These are phyloP conservation scores for Tiliacea citrago DNA, from an alignment of 2,888 invertebrate genomes.

Conservation along the genomic window DNA sequence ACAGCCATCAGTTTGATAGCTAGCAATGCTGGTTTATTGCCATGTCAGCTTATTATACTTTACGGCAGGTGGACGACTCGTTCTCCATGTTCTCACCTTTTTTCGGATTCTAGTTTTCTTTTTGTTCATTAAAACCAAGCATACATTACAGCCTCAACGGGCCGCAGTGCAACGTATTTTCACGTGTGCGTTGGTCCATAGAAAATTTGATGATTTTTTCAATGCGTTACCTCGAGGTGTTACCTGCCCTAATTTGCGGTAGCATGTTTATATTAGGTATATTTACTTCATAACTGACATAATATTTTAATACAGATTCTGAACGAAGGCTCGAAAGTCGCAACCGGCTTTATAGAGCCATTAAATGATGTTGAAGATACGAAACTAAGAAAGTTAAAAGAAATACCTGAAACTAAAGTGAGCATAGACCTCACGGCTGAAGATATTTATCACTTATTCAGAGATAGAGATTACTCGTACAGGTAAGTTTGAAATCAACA, in stretches of 20 bases:
- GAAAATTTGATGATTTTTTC: not conserved
- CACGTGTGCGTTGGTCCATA: not conserved
- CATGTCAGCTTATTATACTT: not conserved
- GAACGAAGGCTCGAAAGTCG: constrained; percentile 32
- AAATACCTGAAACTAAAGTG: constrained; percentile 9
- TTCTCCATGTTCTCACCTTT: not conserved
- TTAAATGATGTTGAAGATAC: not conserved
- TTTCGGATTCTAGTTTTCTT: not conserved
- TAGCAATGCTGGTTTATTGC: too few relatives aligned
- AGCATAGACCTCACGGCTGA: constrained; percentile 38
- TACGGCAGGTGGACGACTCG: not conserved
- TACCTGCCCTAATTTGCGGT: too few relatives aligned
- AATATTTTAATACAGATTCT: constrained; percentile 25
- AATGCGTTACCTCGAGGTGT: not conserved
- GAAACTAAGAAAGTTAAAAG: accelerated
- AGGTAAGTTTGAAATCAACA: constrained; percentile 29
- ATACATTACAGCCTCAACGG: not conserved
- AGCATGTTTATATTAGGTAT: not conserved
- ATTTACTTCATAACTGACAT: not conserved
- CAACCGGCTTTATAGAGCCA: constrained; percentile 13
- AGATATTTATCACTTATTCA: constrained; percentile 45
- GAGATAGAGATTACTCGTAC: constrained; percentile 49
- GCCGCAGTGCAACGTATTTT: too few relatives aligned
- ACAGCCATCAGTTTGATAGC: not conserved
- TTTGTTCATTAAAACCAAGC: not conserved